phyloP scores from a whole-genome alignment of 2,797 vertebrate species.

The Rhinogobio ventralis region DNA sequence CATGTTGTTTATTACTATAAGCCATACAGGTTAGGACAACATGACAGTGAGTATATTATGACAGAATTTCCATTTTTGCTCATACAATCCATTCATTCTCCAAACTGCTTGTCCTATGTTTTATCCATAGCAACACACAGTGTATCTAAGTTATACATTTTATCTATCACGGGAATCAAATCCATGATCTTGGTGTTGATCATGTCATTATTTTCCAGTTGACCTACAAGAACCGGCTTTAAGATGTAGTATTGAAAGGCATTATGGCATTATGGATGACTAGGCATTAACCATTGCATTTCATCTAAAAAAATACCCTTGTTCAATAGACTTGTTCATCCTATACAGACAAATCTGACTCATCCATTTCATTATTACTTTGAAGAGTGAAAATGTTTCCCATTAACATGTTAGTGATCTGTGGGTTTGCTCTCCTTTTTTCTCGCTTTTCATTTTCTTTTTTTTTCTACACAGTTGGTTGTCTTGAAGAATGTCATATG shows the following conservation, averaged over 20 bases:
- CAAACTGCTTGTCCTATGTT: not conserved
- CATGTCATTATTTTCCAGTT: not conserved
- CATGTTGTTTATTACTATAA: not conserved
- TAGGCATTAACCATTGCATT: not conserved
- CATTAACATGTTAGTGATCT: not conserved
- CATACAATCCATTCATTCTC: not conserved
- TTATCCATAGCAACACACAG: not conserved
- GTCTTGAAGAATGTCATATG: not conserved
- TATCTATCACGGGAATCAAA: not conserved
- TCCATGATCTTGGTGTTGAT: not conserved
- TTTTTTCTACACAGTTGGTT: not conserved
- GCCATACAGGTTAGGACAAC: not conserved
- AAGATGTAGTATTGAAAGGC: not conserved
- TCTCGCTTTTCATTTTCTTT: slow-evolving; percentile 1
- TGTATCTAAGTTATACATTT: not conserved
- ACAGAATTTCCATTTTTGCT: not conserved
- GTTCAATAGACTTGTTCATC: not conserved
- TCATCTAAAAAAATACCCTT: not conserved
- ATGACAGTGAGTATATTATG: not conserved
- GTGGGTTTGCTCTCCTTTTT: not conserved
- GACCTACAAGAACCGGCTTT: not conserved
- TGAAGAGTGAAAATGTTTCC: not conserved
- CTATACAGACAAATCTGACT: not conserved
- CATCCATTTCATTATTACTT: slow-evolving; percentile 4
- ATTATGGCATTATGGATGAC: not conserved